phyloP scores from a whole-genome alignment of 2,113 vertebrate genomes.

The Trinectes maculatus region DNA sequence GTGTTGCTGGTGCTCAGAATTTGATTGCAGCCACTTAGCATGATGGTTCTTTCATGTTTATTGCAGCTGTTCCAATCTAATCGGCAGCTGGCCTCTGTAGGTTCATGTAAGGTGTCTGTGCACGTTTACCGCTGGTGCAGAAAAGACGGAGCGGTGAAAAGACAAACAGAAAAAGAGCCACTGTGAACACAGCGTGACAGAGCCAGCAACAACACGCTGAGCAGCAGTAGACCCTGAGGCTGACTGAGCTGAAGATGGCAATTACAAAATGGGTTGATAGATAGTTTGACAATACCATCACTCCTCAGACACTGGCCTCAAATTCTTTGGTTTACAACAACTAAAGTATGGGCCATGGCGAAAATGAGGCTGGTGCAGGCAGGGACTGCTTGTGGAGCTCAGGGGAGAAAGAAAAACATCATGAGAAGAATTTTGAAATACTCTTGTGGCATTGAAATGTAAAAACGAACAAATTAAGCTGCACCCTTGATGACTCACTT shows the following conservation, averaged over 20 bases:
- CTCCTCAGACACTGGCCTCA: conserved; percentile 44
- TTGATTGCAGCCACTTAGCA: conserved; percentile 63
- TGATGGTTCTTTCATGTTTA: conserved; percentile 38
- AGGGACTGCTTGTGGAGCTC: conserved; percentile 60
- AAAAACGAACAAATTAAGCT: conserved; percentile 35
- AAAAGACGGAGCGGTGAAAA: conserved; percentile 9
- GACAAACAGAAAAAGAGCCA: conserved; percentile 10
- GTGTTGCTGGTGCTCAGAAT: conserved; percentile 52
- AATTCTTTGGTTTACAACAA: conserved; percentile 48
- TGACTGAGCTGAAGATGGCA: conserved; percentile 62
- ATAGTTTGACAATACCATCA: conserved; percentile 46
- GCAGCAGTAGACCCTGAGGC: conserved; percentile 42
- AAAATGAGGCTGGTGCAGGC: conserved; percentile 57
- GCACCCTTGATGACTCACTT: not conserved
- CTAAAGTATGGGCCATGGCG: conserved; percentile 22
- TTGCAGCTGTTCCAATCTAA: conserved; percentile 68
- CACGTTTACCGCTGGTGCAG: conserved; percentile 10
- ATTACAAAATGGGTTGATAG: conserved; percentile 72
- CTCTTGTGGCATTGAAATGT: conserved; percentile 42
- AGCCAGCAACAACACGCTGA: conserved; percentile 41
- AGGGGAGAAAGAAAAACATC: conserved; percentile 51
- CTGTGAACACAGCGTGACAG: conserved; percentile 8
- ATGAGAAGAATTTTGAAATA: conserved; percentile 48
- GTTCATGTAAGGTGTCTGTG: conserved; percentile 36
- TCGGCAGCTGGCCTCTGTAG: conserved; percentile 40